phyloP scores from a whole-genome alignment of 2,113 vertebrate genomes.

The Mastomys natalensis region DNA sequence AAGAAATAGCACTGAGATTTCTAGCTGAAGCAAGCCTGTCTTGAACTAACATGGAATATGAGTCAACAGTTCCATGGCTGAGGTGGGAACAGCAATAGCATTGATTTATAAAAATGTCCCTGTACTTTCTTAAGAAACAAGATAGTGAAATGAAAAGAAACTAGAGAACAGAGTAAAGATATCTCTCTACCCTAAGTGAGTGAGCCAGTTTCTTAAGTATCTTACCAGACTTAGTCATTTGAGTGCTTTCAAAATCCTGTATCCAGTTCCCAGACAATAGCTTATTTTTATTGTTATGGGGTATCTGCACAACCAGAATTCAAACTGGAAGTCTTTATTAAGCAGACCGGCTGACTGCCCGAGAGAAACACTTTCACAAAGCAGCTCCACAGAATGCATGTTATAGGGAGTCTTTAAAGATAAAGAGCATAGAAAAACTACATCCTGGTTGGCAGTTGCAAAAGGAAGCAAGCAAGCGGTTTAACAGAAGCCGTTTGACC shows the following conservation, averaged over 20 bases:
- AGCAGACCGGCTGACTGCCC: background rate
- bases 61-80: background rate
- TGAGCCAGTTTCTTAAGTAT: background rate
- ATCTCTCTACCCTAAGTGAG: background rate
- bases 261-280: background rate
- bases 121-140: background rate
- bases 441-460: background rate
- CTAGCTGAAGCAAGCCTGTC: background rate
- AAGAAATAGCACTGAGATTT: background rate
- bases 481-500: background rate
- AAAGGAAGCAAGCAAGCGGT: background rate
- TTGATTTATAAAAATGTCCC: background rate
- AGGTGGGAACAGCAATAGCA: background rate
- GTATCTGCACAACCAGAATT: background rate
- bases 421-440: background rate
- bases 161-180: background rate
- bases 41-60: background rate
- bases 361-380: background rate
- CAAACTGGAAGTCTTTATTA: background rate
- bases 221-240: background rate
- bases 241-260: constrained; percentile 15
- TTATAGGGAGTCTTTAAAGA: background rate
- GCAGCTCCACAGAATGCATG: background rate
- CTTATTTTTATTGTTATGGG: background rate
- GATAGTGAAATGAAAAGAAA: background rate